Evolutionary conservation across 2,113 vertebrate genomes (phyloP).

Genomic region (Gobiocypris rarus): DNA sequence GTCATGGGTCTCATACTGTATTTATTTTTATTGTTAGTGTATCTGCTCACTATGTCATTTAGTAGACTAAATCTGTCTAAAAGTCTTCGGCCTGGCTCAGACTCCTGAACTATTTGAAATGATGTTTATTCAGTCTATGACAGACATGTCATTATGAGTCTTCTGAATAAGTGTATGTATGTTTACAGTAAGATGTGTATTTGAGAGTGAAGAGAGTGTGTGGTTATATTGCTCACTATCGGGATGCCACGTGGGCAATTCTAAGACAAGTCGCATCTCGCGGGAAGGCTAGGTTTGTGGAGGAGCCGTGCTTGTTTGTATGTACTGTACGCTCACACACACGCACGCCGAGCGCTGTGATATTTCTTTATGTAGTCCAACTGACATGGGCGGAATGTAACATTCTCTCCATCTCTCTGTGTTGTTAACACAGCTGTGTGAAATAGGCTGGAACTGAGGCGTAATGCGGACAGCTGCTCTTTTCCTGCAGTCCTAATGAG

Average conservation of each 20-base stretch:
- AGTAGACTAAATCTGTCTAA: constrained; percentile 23
- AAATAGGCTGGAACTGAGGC: constrained; percentile 61
- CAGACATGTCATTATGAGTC: constrained; percentile 20
- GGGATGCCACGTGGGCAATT: constrained; percentile 34
- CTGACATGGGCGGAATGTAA: constrained; percentile 43
- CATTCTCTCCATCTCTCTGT: constrained; percentile 40
- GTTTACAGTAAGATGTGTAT: not conserved
- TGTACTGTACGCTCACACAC: not conserved
- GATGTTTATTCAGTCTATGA: constrained; percentile 13
- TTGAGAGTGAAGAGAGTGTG: constrained; percentile 11
- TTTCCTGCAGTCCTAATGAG: constrained; percentile 54
- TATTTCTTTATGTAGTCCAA: constrained; percentile 42
- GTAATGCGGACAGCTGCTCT: constrained; percentile 60
- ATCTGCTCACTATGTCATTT: constrained; percentile 14
- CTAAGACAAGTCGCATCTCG: constrained; percentile 31
- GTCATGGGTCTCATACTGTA: not conserved
- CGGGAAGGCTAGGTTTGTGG: constrained; percentile 15
- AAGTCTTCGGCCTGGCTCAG: constrained; percentile 1
- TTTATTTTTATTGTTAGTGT: constrained; percentile 1
- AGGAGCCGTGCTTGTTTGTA: not conserved
- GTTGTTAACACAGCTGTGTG: constrained; percentile 62
- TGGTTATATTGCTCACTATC: not conserved
- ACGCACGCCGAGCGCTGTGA: not conserved
- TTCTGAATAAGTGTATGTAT: constrained; percentile 19
- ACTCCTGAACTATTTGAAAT: constrained; percentile 13